A percentile compares a stretch with the other conserved stretches of the same genome.
Evolutionary conservation across 2,888 invertebrate genomes (phyloP).

Genomic region (Aelia acuminata): DNA sequence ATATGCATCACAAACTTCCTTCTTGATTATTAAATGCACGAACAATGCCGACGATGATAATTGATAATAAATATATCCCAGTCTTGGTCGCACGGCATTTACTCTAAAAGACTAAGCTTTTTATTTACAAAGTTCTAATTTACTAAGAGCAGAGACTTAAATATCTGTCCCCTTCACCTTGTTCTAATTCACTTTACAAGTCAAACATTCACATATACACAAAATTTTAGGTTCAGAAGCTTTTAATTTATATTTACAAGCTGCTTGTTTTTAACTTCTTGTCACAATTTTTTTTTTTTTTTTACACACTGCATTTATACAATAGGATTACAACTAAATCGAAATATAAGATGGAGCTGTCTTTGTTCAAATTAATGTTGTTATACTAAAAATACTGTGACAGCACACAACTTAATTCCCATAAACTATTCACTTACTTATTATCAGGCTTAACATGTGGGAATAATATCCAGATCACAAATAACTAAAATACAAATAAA

Average conservation of each 20-base stretch:
- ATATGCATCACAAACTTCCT: slow-evolving; percentile 52
- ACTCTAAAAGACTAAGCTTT: slow-evolving; percentile 60
- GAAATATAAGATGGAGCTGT: slow-evolving; percentile 60
- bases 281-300: not conserved
- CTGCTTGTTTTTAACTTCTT: slow-evolving; percentile 50
- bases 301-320: slow-evolving; percentile 56
- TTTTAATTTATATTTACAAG: slow-evolving; percentile 59
- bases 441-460: slow-evolving; percentile 55
- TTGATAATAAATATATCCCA: slow-evolving; percentile 60
- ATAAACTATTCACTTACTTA: slow-evolving; percentile 55
- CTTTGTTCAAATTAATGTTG: slow-evolving; percentile 56
- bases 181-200: slow-evolving; percentile 59
- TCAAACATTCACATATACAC: slow-evolving; percentile 59
- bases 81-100: slow-evolving; percentile 60
- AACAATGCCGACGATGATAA: slow-evolving; percentile 58
- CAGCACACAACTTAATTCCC: slow-evolving; percentile 60
- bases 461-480: slow-evolving; percentile 58
- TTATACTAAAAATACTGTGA: slow-evolving; percentile 61
- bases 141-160: slow-evolving; percentile 60
- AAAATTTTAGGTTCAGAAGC: slow-evolving; percentile 59
- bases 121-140: slow-evolving; percentile 59
- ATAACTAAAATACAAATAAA: slow-evolving; percentile 47
- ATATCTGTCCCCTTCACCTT: slow-evolving; percentile 59
- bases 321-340: slow-evolving; percentile 55
- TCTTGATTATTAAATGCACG: slow-evolving; percentile 60